phyloP scores from a whole-genome alignment of 2,888 invertebrate species.

The Oeneis ivallda region DNA sequence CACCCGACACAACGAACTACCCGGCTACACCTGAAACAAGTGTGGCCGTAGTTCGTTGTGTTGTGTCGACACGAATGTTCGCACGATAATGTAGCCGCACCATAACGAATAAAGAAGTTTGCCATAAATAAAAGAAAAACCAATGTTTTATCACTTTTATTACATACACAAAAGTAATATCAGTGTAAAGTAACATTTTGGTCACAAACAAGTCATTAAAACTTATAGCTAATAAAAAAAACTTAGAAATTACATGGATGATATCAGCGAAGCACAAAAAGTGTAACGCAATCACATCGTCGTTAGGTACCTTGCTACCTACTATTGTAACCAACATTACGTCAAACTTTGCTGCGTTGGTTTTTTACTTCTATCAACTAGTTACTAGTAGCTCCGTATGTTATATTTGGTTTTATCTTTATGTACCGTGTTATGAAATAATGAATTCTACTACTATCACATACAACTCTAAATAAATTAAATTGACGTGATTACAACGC shows the following conservation, averaged over 20 bases:
- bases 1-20: no score
- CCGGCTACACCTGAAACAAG: no score
- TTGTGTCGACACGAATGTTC: no score
- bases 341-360: not conserved
- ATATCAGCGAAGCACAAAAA: constrained; percentile 15
- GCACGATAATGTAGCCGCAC: no score
- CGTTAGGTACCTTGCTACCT: not conserved
- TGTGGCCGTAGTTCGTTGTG: no score
- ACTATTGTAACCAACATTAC: not conserved
- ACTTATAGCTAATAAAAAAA: constrained; percentile 27
- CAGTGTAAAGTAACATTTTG: constrained; percentile 58
- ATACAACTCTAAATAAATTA: not conserved
- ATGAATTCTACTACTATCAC: not conserved
- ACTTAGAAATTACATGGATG: constrained; percentile 7
- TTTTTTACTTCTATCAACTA: not conserved
- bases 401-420: not conserved
- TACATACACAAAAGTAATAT: constrained; percentile 66
- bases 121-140: constrained; percentile 32
- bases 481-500: not conserved
- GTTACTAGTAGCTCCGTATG: not conserved
- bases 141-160: constrained; percentile 52
- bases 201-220: constrained; percentile 47
- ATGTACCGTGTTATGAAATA: no score
- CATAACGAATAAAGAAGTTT: not conserved
- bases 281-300: not conserved